phyloP scores from a whole-genome alignment of 2,888 invertebrate genomes.

The Drosophila gaucha region DNA sequence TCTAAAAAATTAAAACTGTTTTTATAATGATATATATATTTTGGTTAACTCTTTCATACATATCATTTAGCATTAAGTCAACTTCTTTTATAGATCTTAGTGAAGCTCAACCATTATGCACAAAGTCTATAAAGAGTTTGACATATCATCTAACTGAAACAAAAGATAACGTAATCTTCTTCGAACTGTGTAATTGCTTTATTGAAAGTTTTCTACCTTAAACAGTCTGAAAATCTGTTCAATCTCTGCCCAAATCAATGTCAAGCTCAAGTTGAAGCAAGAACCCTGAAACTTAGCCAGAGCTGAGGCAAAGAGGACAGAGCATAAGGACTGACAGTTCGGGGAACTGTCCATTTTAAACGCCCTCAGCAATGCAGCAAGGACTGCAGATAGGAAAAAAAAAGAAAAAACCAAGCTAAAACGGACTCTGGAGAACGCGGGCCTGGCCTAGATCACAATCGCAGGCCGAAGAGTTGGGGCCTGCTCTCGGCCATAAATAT shows the following conservation, averaged over 20 bases:
- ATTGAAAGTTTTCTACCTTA: conserved; percentile 4
- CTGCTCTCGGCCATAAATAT: conserved; percentile 49
- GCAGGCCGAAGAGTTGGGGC: conserved; percentile 1
- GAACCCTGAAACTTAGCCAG: neutral
- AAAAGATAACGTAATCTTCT: neutral
- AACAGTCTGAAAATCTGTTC: neutral
- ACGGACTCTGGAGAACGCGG: conserved; percentile 14
- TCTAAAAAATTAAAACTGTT: no score
- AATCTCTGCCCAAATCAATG: conserved; percentile 33
- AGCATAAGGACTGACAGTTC: conserved; percentile 4
- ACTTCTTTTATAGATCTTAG: no score
- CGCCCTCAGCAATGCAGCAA: conserved; percentile 32
- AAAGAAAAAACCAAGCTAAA: conserved; percentile 12
- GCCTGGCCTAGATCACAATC: conserved; percentile 49
- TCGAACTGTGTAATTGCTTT: neutral
- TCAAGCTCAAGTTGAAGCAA: conserved; percentile 5
- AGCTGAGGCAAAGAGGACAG: neutral
- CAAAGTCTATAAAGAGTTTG: neutral
- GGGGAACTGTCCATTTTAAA: conserved; percentile 8
- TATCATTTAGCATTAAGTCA: no score
- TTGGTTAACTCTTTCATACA: no score
- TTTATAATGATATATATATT: no score
- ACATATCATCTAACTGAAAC: neutral
- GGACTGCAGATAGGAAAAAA: conserved; percentile 15
- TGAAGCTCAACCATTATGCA: neutral